Conservation (phyloP, 2,113 vertebrate species). For the Microtus ochrogaster region DNA sequence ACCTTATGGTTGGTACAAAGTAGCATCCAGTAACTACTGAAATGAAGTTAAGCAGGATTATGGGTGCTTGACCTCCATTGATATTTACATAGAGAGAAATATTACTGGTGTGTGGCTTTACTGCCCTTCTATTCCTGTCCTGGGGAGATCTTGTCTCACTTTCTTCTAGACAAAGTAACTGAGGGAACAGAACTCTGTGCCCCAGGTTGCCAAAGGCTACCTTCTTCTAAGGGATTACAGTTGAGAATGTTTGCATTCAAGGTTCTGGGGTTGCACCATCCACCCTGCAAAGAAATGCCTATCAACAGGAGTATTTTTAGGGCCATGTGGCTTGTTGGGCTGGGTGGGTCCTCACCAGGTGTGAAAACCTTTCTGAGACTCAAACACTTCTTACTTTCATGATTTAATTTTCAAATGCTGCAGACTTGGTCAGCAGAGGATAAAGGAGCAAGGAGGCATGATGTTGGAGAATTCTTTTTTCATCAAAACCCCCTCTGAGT, state of each 20-base stretch:
- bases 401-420: constrained; percentile 33
- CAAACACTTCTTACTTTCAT: not conserved
- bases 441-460: constrained; percentile 56
- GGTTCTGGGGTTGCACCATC: not conserved
- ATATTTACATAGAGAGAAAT: not conserved
- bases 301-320: not conserved
- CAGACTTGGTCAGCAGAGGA: constrained; percentile 26
- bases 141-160: not conserved
- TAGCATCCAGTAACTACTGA: not conserved
- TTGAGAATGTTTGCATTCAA: not conserved
- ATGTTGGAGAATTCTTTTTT: constrained; percentile 57
- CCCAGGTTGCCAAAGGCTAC: not conserved
- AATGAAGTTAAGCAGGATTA: not conserved
- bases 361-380: not conserved
- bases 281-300: not conserved
- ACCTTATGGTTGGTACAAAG: not conserved
- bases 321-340: not conserved
- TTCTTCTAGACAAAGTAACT: not conserved
- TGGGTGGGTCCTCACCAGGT: not conserved
- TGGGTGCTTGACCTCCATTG: not conserved
- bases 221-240: not conserved
- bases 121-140: not conserved
- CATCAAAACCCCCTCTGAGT: not conserved
- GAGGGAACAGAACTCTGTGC: not conserved
- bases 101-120: rapidly evolving